phyloP scores from a whole-genome alignment of 2,113 vertebrate species.

The Ornithorhynchus anatinus region DNA sequence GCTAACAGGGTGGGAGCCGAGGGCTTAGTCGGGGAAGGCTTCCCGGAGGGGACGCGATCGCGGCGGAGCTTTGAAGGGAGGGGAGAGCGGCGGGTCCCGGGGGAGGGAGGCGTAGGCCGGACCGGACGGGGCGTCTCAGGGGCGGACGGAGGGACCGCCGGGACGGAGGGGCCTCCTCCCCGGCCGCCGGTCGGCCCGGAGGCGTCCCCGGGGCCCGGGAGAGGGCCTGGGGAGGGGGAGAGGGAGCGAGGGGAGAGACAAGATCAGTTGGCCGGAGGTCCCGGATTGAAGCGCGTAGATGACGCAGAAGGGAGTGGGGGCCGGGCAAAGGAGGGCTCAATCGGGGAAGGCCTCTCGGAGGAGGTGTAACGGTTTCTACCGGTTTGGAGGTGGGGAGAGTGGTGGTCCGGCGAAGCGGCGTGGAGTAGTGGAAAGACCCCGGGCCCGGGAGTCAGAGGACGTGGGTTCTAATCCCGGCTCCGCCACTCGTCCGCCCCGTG shows the following conservation, averaged over 20 bases:
- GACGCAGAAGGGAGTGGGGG: too few relatives aligned
- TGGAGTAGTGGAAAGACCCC: too few relatives aligned
- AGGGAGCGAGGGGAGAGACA: not conserved
- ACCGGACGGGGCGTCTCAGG: too few relatives aligned
- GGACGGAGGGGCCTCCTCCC: too few relatives aligned
- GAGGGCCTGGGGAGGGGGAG: not conserved
- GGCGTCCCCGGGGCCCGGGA: too few relatives aligned
- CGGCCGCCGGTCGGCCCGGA: too few relatives aligned
- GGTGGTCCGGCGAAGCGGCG: not conserved
- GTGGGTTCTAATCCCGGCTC: not conserved
- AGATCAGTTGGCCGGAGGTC: not conserved
- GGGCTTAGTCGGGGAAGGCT: not conserved
- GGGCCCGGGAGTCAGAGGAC: too few relatives aligned
- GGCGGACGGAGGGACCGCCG: too few relatives aligned
- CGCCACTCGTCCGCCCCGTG: not conserved
- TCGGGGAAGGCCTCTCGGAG: too few relatives aligned
- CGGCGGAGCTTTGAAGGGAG: not conserved
- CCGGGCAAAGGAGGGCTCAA: too few relatives aligned
- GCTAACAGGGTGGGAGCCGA: not conserved
- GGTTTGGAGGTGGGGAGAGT: fast-evolving
- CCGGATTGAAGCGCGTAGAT: not conserved
- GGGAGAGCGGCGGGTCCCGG: too few relatives aligned
- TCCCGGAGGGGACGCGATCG: not conserved
- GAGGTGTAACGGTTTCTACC: fast-evolving
- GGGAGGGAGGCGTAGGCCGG: too few relatives aligned